Conservation (phyloP, 1,140 invertebrate genomes). For the Bombus pascuorum region DNA sequence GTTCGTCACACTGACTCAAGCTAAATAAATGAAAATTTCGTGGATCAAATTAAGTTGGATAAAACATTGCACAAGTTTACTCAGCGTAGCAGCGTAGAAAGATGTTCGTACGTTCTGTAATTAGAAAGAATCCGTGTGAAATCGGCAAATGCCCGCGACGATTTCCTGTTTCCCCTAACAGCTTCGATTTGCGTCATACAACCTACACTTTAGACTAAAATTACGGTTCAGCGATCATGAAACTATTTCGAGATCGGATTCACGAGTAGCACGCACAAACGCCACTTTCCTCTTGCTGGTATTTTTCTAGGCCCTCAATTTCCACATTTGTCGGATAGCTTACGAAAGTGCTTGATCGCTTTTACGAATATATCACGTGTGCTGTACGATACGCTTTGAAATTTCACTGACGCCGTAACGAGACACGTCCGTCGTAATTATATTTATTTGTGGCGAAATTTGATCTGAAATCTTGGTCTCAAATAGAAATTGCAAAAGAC, state of each 20-base stretch:
- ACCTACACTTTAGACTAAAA: slow-evolving; percentile 80
- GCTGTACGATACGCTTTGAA: not conserved
- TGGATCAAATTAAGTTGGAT: not conserved
- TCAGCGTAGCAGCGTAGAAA: not conserved
- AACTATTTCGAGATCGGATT: slow-evolving; percentile 72
- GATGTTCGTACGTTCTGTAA: not conserved
- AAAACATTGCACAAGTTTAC: not conserved
- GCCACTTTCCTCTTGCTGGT: not conserved
- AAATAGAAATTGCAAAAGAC: no score
- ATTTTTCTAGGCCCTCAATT: slow-evolving; percentile 4
- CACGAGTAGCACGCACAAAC: slow-evolving; percentile 28
- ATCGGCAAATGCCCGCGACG: not conserved
- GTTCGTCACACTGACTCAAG: no score
- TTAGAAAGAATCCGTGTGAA: not conserved
- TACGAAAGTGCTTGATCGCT: not conserved
- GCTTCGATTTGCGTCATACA: slow-evolving; percentile 73
- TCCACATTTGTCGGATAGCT: not conserved
- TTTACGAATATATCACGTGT: not conserved
- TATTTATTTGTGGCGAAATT: no score
- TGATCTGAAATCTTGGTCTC: no score
- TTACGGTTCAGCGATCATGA: slow-evolving; percentile 74
- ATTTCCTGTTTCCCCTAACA: slow-evolving; percentile 72
- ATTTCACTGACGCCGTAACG: not conserved
- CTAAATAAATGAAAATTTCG: not conserved
- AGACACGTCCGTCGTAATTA: no score